phyloP scores from a whole-genome alignment of 23 tunicate genomes.

The Oikopleura albicans region DNA sequence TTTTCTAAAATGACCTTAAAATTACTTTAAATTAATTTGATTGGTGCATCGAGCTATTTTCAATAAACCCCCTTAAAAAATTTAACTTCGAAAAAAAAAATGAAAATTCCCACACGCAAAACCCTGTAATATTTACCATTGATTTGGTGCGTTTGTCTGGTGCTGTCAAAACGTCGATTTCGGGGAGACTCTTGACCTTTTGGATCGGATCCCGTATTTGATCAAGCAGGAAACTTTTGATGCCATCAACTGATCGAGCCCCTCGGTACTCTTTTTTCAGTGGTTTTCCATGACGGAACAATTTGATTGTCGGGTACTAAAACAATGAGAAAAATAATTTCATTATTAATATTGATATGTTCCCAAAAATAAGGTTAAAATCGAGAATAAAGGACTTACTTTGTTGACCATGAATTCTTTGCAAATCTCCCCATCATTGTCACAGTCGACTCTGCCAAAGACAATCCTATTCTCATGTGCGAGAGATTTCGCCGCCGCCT shows the following conservation, averaged over 20 bases:
- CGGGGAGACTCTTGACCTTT: constrained; percentile 36
- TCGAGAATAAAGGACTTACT: neutral
- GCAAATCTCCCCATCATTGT: constrained; percentile 38
- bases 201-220: constrained; percentile 69
- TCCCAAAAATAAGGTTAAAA: neutral
- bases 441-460: constrained; percentile 77
- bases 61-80: neutral
- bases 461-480: constrained; percentile 26
- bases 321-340: neutral
- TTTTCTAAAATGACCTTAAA: neutral
- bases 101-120: no score
- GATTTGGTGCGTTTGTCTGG: neutral
- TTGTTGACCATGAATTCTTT: neutral
- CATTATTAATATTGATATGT: no score
- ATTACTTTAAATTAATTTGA: neutral
- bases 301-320: constrained; percentile 83
- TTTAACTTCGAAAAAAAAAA: neutral
- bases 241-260: constrained; percentile 40
- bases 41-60: no score
- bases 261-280: constrained; percentile 80
- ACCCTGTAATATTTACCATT: no score
- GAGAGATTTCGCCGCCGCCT: constrained; percentile 31
- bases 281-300: constrained; percentile 50
- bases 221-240: constrained; percentile 28
- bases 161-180: constrained; percentile 44